Percentiles rank a stretch among this genome's conserved stretches.
These are phyloP conservation scores for Globicephala melas DNA, from an alignment of 2,113 vertebrate genomes.

Conservation along the genomic window DNA sequence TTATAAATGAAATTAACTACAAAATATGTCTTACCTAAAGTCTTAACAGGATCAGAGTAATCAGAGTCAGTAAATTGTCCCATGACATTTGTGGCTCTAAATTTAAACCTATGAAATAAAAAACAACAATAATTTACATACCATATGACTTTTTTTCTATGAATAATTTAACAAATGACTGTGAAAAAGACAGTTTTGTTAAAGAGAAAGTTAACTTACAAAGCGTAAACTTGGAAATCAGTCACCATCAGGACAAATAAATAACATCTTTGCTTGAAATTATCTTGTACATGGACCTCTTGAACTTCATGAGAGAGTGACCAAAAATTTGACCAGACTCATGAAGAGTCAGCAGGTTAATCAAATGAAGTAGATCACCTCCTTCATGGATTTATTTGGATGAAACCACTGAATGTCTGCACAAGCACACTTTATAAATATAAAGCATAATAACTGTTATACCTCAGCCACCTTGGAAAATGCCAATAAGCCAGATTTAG, in stretches of 20 bases:
- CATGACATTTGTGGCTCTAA: constrained; percentile 93
- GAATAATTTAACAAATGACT: constrained; percentile 14
- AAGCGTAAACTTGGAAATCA: neutral
- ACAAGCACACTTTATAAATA: neutral
- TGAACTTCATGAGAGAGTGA: constrained; percentile 1
- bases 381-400: neutral
- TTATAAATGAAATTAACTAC: neutral
- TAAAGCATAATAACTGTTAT: neutral
- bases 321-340: neutral
- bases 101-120: constrained; percentile 91
- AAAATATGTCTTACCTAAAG: constrained; percentile 86
- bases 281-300: neutral
- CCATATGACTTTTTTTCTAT: neutral
- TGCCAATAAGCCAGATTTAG: neutral
- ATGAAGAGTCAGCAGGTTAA: neutral
- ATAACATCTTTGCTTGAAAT: neutral
- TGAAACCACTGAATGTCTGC: neutral
- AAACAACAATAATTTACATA: neutral
- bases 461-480: neutral
- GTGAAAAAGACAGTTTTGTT: constrained; percentile 13
- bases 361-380: neutral
- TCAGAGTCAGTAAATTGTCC: constrained; percentile 96
- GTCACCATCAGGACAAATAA: neutral
- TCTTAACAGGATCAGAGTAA: constrained; percentile 93
- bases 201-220: neutral